Base-by-base conservation (phyloP, 2,113 vertebrate species). In the Cheilinus undulatus region DNA sequence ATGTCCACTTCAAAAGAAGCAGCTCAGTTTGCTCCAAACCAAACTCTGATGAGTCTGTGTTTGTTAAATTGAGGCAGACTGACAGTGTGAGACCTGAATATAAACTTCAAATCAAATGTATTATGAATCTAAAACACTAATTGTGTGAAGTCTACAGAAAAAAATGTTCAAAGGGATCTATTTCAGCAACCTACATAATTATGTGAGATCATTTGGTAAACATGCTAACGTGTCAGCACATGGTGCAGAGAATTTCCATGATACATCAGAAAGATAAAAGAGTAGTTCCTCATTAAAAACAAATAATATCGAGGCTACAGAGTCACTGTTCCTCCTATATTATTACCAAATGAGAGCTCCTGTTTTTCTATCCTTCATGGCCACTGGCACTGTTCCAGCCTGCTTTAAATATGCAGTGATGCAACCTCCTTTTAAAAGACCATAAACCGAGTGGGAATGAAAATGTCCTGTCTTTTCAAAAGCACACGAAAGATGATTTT, bases 261-360 rank as follows among this genome's bases (percentile, higher is more conserved):
- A 26, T 8, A 20, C 23, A 42, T 75, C 7, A 53, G 30, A 52
- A 32, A 27, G 45, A 69, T 63, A 30, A 63, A 73, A 63, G 59
- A 38, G 5, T 19, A 28, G 36, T 24, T 38, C 17, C 38, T 61
- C 69, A 45, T 63, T 63, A 63, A 73, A 56, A 48, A 69, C 7
- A 3, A 58, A 45, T 7, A 32, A 40, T 23, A 50, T 19, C 17
- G 9, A 23, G 1, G 17, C 36, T 46, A 24, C 46, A 24, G 34
- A 32, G 13, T 13, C 10, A 9, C 20, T 17, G 32, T 20, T 6
- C 12, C 15, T 45, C 11, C 7, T 20, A 20, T 43, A 34, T 27
- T 8, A 22, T 28, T 19, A 59, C 38, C 14, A 8, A 6, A n/a
- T 9, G 10, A n/a, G 5, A 42, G 19, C 14, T 15, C 14, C 7